Evolutionary conservation across 2,113 vertebrate species (phyloP), one percentile per base, ranked within the genome.

Genomic region (Lophura nycthemera): DNA sequence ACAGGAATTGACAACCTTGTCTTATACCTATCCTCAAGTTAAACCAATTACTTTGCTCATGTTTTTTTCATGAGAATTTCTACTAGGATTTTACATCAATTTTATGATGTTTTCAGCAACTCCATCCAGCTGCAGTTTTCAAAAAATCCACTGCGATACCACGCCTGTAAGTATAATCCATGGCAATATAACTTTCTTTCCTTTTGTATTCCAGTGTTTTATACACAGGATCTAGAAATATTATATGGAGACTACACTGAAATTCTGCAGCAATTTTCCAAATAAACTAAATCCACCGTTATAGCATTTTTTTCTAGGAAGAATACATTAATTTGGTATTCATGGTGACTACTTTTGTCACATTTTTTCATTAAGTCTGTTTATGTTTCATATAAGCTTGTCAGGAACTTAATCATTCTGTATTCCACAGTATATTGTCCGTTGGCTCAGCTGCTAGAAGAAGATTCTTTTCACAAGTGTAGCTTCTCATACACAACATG

Each of bases 81-180:
- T 36, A 73, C 8, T 7, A 38, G 88, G 14, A 21, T 63, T 94
- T 77, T 73, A 19, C 70, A 54, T 54, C 0, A 70, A 8, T 36
- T 90, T 86, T 73, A 66, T 10, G 30, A 63, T 77, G 54, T 54
- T 86, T 88, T 88, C 27, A 71, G 27, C 48, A 83, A 19, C 25
- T 70, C 8, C 29, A 70, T 77, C 27, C 52, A 30, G 30, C 10
- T 83, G 40, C 24, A 57, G 6, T 48, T 86, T 89, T 80, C 13
- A 2, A 8, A 59, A 86, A 84, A 76, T 42, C 4, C 10, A 47
- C 25, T 47, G 32, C 11, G 3, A 8, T 57, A 79, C 47, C 27
- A 83, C 83, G 54, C 17, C 3, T 32, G 8, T 78, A 42, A 78
- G n/a, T 47, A 75, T 8, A 91, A 56, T 52, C 12, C 43, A 57